Percentiles rank a stretch among this genome's conserved stretches.
Conservation (phyloP, 2,888 invertebrate species). For the Scaptomyza parva region DNA sequence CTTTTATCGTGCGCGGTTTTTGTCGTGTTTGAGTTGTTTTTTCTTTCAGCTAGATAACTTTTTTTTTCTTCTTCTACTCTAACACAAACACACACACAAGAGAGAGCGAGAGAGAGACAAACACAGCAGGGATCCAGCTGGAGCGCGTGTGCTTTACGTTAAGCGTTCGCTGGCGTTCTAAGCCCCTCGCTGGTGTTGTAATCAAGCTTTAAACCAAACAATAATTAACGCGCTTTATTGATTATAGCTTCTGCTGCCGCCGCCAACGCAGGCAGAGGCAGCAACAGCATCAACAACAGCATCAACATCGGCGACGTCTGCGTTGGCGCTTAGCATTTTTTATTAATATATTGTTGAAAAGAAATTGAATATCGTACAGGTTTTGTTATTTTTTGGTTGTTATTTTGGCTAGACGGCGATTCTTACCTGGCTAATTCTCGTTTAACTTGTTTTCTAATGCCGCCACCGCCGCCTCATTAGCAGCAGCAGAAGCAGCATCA, state of each 20-base stretch:
- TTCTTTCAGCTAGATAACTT: too few relatives aligned
- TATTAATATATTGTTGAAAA: conserved; percentile 19
- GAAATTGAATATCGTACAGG: conserved; percentile 61
- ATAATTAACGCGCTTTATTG: conserved; percentile 74
- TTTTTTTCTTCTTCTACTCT: not conserved
- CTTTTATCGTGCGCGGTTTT: conserved; percentile 66
- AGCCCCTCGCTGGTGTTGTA: conserved; percentile 62
- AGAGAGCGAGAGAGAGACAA: not conserved
- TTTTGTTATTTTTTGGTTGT: conserved; percentile 30
- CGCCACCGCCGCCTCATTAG: too few relatives aligned
- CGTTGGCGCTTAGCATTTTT: not conserved
- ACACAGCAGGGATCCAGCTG: too few relatives aligned
- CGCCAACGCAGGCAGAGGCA: conserved; percentile 23
- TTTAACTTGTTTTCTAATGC: conserved; percentile 62
- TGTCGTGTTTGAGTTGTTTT: conserved; percentile 1
- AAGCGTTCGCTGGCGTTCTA: conserved; percentile 70
- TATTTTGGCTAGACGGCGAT: conserved; percentile 14
- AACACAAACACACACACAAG: conserved; percentile 4
- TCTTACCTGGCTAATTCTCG: conserved; percentile 44
- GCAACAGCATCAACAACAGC: not conserved
- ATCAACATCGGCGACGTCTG: not conserved
- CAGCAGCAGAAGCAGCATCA: not conserved
- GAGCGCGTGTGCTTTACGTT: conserved; percentile 62
- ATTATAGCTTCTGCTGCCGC: too few relatives aligned
- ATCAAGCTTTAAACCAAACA: conserved; percentile 77